phyloP scores from a whole-genome alignment of 1,140 invertebrate genomes.

The Pseudomyrmex cubaensis region DNA sequence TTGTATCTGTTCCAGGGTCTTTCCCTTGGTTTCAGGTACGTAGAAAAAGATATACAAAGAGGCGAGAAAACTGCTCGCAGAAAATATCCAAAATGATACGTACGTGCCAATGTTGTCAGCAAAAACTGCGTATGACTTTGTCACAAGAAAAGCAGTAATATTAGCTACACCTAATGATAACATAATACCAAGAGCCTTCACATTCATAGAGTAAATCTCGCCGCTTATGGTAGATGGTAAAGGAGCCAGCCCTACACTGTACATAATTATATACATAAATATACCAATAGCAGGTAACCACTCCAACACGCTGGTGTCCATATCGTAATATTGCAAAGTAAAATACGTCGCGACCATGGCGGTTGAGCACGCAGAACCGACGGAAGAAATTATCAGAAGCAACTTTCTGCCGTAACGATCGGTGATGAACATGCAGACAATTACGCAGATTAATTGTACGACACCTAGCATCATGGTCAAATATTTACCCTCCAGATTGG shows the following conservation, averaged over 20 bases:
- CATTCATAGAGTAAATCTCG: conserved; percentile 90
- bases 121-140: conserved; percentile 89
- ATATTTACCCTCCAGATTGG: conserved; percentile 82
- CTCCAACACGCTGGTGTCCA: conserved; percentile 81
- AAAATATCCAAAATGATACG: conserved; percentile 90
- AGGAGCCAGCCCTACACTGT: conserved; percentile 88
- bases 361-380: conserved; percentile 84
- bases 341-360: conserved; percentile 85
- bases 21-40: conserved; percentile 92
- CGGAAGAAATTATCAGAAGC: conserved; percentile 87
- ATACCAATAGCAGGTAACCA: conserved; percentile 88
- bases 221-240: conserved; percentile 90
- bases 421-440: conserved; percentile 87
- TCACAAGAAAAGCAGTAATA: conserved; percentile 86
- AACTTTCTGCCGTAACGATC: conserved; percentile 89
- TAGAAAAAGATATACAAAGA: conserved; percentile 87
- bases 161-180: conserved; percentile 89
- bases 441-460: conserved; percentile 87
- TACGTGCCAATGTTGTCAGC: conserved; percentile 87
- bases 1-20: conserved; percentile 88
- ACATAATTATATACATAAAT: conserved; percentile 88
- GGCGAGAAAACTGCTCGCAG: conserved; percentile 87
- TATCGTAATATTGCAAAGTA: conserved; percentile 84
- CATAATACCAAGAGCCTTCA: conserved; percentile 88
- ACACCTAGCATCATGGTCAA: conserved; percentile 88